Base-by-base conservation (phyloP, 2,797 vertebrate species). In the Anguilla anguilla region DNA sequence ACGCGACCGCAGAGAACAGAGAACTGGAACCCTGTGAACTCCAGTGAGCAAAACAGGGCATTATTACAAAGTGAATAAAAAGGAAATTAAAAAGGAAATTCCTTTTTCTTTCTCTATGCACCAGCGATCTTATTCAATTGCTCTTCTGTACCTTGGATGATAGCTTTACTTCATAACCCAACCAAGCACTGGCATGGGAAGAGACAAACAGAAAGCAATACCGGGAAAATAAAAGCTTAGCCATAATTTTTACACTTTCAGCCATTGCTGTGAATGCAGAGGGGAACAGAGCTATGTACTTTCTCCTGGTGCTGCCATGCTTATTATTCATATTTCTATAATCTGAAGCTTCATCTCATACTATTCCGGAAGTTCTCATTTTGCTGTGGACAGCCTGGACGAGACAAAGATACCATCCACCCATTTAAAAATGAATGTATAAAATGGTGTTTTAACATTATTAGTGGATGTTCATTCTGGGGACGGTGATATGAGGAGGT, bases 1-100 rank as follows among this genome's bases (percentile, higher is more conserved):
- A 94, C 92, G 93, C 90, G 88, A 92, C 93, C 91, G 94, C 94
- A 93, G 93, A 94, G 94, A 94, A 88, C 94, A 93, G 93, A 94
- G 94, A 94, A 88, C 88, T 92, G 94, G 91, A 51, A 13, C 82
- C 2, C n/a, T 2, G n/a, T 61, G n/a, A 22, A 57, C 53, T 55
- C 57, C 57, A 53, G 28, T 15, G 17, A 39, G 83, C 31, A 53
- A 85, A 31, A 59, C 51, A 39, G n/a, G 57, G 19, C 57, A 22
- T 55, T n/a, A 59, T 39, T 10, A 22, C 22, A n/a, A 22, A 46
- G 17, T 43, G 35, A 81, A 67, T 67, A 67, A 28, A 67, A 28
- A 67, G 64, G 64, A 67, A 67, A 67, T 67, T 35, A 74, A 81
- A 79, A 46, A 81, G 77, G 77, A 81, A 81, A 81, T 43, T 3